Conservation (phyloP, 1,140 invertebrate species). For the Ceratina japonica region DNA sequence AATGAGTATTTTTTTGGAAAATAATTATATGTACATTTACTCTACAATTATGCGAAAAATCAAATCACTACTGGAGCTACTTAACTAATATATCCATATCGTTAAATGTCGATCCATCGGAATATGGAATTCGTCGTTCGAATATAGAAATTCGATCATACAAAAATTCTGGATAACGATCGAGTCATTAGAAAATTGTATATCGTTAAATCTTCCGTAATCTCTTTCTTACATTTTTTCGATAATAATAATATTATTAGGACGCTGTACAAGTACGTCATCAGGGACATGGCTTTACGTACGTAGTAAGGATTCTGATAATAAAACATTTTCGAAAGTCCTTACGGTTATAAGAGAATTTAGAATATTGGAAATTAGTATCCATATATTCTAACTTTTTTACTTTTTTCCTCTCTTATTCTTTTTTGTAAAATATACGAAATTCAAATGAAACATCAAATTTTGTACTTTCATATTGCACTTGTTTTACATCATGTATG, state of each 20-base stretch:
- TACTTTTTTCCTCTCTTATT: conserved; percentile 23
- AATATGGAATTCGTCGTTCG: conserved; percentile 49
- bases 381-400: conserved; percentile 30
- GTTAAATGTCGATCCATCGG: conserved; percentile 34
- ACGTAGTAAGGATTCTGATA: conserved; percentile 31
- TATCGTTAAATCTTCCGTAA: conserved; percentile 33
- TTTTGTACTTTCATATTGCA: conserved; percentile 72
- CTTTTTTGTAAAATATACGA: conserved; percentile 55
- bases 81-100: conserved; percentile 29
- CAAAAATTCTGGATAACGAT: conserved; percentile 38
- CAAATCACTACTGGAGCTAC: conserved; percentile 38
- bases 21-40: conserved; percentile 61
- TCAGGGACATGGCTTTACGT: conserved; percentile 37
- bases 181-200: conserved; percentile 41
- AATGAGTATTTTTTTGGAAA: conserved; percentile 56
- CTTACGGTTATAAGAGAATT: conserved; percentile 40
- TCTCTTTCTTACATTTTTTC: not conserved
- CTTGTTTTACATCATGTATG: conserved; percentile 51
- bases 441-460: conserved; percentile 63
- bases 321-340: conserved; percentile 48
- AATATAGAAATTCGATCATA: conserved; percentile 45
- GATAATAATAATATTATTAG: conserved; percentile 39
- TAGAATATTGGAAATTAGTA: conserved; percentile 43
- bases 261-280: conserved; percentile 53
- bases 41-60: conserved; percentile 55